Evolutionary conservation across 2,888 invertebrate species (phyloP).

Genomic region (Idaea dimidiata): DNA sequence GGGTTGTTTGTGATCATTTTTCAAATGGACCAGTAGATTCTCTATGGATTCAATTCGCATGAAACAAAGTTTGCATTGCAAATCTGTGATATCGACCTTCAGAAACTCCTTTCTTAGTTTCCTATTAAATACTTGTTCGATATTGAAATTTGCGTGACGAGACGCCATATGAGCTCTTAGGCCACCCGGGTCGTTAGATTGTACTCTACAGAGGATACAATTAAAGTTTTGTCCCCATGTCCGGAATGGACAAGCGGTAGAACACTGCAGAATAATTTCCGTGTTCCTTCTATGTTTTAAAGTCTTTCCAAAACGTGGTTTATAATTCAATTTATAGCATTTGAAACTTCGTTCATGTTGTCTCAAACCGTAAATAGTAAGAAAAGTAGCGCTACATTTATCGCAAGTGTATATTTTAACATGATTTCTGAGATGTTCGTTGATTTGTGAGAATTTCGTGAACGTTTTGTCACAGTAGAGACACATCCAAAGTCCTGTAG

Average conservation of each 20-base stretch:
- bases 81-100: slow-evolving; percentile 69
- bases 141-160: slow-evolving; percentile 65
- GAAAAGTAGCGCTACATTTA: slow-evolving; percentile 68
- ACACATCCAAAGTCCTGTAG: slow-evolving; percentile 65
- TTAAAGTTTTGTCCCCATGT: slow-evolving; percentile 75
- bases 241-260: slow-evolving; percentile 69
- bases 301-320: slow-evolving; percentile 67
- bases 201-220: slow-evolving; percentile 68
- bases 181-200: slow-evolving; percentile 70
- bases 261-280: slow-evolving; percentile 70
- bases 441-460: slow-evolving; percentile 67
- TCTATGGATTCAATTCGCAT: slow-evolving; percentile 62
- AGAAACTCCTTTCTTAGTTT: slow-evolving; percentile 69
- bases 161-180: slow-evolving; percentile 67
- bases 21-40: slow-evolving; percentile 61
- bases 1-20: slow-evolving; percentile 70
- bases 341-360: slow-evolving; percentile 70
- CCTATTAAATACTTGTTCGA: slow-evolving; percentile 65
- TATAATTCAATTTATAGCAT: slow-evolving; percentile 68
- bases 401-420: slow-evolving; percentile 71
- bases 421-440: slow-evolving; percentile 65
- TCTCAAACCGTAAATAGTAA: slow-evolving; percentile 64
- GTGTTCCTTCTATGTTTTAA: slow-evolving; percentile 69
- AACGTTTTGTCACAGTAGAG: slow-evolving; percentile 68
- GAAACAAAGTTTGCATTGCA: slow-evolving; percentile 71